Base-by-base conservation (phyloP, 2,888 invertebrate genomes). In the Orchesellides sinensis region DNA sequence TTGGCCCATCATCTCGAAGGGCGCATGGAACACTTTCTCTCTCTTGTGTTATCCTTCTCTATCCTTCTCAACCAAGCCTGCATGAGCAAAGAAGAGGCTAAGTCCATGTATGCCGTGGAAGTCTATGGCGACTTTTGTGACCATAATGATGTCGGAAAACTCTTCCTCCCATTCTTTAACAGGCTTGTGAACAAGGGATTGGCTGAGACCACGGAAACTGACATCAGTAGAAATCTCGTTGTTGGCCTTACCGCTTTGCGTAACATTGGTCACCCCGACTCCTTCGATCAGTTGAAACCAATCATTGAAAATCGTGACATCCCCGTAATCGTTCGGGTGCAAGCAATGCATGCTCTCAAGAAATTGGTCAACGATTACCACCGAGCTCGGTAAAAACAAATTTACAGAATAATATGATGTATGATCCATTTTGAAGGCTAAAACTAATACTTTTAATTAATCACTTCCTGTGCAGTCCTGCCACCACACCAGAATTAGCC, bases 91-190 rank as follows among this genome's bases (percentile, higher is more conserved):
- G 25, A 54, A 25, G 12, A 59, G 14, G 74, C 73, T 79, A 40
- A 29, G 19, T 19, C 21, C 63, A 29, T 23, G 19, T 78, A 70
- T 35, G 70, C 78, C 27, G 78, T 78, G 49, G 78, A 78, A 27
- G 12, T 78, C 63, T 78, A 78, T 17, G 78, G 78, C n/a, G 17
- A 23, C 2, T 78, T 78, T 63, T 69, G 78, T 23, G 27, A 12
- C 40, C 54, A 63, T 27, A 6, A 63, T 10, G 3, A 40, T 12
- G 78, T 78, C n/a, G 40, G 63, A 29, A 21, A 29, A 3, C 0
- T 0, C n/a, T 49, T 68, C 63, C 63, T 70, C 29, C 63, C 68
- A 23, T 10, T 35, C 54, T 40, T 52, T 29, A 0, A 25, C 19
- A 61, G n/a, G 35, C 47, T 52, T 6, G 25, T 70, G 35, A 78